Conservation (phyloP, 2,797 vertebrate genomes). For the Diceros bicornis region DNA sequence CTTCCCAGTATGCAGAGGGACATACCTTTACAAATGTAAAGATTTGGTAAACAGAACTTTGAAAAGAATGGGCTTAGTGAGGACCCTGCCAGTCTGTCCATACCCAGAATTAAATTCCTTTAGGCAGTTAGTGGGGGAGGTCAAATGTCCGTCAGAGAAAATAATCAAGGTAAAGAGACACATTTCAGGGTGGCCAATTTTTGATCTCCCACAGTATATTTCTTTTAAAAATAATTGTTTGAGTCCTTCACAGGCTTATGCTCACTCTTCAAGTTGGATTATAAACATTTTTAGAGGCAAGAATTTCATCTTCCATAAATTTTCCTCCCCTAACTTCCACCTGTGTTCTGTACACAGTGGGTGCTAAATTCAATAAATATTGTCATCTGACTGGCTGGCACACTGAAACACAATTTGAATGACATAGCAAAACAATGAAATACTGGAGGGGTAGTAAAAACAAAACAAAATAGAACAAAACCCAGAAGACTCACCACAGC, state of each 20-base stretch:
- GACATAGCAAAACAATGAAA: constrained; percentile 49
- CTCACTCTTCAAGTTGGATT: constrained; percentile 1
- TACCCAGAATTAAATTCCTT: no score
- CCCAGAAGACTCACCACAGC: background rate
- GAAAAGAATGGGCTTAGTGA: no score
- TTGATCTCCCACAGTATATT: background rate
- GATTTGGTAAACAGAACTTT: no score
- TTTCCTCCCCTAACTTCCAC: background rate
- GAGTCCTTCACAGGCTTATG: background rate
- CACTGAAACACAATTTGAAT: constrained; percentile 48
- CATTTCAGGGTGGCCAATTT: no score
- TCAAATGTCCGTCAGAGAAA: no score
- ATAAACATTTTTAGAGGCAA: constrained; percentile 29
- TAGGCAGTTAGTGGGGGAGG: no score
- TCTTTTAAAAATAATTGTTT: constrained; percentile 52
- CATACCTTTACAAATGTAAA: no score
- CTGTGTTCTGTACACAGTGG: background rate
- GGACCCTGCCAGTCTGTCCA: no score
- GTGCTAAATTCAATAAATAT: constrained; percentile 64
- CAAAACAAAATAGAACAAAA: background rate
- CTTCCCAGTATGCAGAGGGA: no score
- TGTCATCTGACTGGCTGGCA: background rate
- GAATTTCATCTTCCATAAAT: constrained; percentile 45
- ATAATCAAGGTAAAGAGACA: no score
- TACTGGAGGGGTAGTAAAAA: background rate